Conservation (phyloP, 2,888 invertebrate genomes). For the Diaperis boleti region DNA sequence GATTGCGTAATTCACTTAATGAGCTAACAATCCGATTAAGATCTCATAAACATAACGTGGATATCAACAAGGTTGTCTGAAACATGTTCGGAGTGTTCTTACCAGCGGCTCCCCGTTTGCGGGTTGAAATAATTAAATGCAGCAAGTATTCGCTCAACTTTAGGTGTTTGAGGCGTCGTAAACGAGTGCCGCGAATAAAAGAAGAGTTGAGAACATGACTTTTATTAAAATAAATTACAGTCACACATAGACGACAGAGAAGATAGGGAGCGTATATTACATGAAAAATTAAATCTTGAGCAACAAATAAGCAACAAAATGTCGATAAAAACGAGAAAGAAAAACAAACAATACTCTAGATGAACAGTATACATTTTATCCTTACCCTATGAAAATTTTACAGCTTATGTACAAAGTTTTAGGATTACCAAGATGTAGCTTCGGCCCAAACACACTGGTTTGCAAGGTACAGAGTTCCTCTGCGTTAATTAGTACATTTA, state of each 20-base stretch:
- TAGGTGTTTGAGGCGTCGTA: slow-evolving; percentile 3
- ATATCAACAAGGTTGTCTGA: too few species aligned
- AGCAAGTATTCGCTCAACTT: slow-evolving; percentile 30
- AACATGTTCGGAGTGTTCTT: too few species aligned
- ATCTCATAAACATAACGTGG: too few species aligned
- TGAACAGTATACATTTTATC: slow-evolving; percentile 67
- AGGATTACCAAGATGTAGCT: slow-evolving; percentile 54
- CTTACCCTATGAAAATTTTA: slow-evolving; percentile 65
- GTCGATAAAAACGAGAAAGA: slow-evolving; percentile 57
- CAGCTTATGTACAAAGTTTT: slow-evolving; percentile 60
- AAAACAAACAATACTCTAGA: slow-evolving; percentile 62
- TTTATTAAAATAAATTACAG: slow-evolving; percentile 69
- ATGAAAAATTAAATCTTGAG: slow-evolving; percentile 66
- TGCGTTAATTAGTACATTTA: slow-evolving; percentile 50
- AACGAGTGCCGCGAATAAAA: slow-evolving; percentile 9
- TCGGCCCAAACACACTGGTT: slow-evolving; percentile 64
- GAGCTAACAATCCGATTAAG: too few species aligned
- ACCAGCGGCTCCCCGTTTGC: too few species aligned
- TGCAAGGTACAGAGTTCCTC: slow-evolving; percentile 65
- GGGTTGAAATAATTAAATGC: too few species aligned
- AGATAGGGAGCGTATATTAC: slow-evolving; percentile 61
- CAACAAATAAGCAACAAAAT: slow-evolving; percentile 68
- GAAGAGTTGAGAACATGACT: slow-evolving; percentile 62
- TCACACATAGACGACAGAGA: slow-evolving; percentile 67
- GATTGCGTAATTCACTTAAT: too few species aligned